A percentile compares a stretch with the other conserved stretches of the same genome.
phyloP scores from a whole-genome alignment of 2,797 vertebrate genomes.

The Phrynocephalus forsythii region DNA sequence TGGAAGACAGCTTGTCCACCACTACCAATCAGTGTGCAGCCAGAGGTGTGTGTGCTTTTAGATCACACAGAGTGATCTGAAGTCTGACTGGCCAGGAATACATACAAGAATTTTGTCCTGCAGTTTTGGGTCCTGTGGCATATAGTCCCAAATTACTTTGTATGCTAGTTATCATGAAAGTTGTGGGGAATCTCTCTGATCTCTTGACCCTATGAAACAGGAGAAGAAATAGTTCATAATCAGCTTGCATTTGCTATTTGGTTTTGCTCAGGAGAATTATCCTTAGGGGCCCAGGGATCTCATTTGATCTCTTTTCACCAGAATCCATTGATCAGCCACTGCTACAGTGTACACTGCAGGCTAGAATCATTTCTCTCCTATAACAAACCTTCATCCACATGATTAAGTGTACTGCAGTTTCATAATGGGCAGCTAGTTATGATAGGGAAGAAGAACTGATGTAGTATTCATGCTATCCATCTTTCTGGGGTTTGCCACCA shows the following conservation, averaged over 20 bases:
- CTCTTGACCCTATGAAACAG: background rate
- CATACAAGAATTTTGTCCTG: background rate
- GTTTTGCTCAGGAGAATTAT: background rate
- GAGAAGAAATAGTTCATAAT: background rate
- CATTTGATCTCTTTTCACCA: too few species aligned
- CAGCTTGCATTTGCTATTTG: background rate
- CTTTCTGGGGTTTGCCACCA: too few species aligned
- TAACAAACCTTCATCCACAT: too few species aligned
- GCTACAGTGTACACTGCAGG: too few species aligned
- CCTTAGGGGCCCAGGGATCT: background rate
- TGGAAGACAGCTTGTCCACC: background rate
- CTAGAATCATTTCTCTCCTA: too few species aligned
- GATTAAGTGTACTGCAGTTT: too few species aligned
- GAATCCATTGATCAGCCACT: too few species aligned
- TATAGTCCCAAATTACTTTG: background rate
- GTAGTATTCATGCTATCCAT: too few species aligned
- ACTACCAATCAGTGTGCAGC: background rate
- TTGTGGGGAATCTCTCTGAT: background rate
- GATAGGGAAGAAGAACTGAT: too few species aligned
- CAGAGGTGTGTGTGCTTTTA: background rate
- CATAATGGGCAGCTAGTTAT: too few species aligned
- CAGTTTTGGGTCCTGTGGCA: background rate
- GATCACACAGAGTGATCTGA: background rate
- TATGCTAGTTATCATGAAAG: background rate
- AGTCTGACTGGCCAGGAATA: background rate